Evolutionary conservation across 2,888 invertebrate genomes (phyloP), one percentile per base, ranked within the genome.

Genomic region (Andrena bucephala): DNA sequence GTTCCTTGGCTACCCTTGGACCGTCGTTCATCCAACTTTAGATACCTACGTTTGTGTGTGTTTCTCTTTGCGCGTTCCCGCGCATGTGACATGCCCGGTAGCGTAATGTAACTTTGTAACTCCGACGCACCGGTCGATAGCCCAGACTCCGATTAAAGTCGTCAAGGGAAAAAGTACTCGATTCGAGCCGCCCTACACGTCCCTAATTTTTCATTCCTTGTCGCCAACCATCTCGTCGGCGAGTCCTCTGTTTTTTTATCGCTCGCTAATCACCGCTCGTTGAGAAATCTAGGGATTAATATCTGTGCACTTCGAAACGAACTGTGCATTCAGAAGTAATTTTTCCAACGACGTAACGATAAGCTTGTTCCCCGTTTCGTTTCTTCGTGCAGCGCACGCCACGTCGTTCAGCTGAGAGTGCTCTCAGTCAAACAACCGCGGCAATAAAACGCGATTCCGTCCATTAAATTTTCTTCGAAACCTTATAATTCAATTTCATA

Each of bases 161-260:
- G 27, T 29, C 50, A 6, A 29, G 27, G 29, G 27, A 74, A 62
- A 76, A 68, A 27, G 16, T 27, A 16, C 20, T 67, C 48, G 72
- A 60, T 48, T 77, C 66, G 63, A 68, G 31, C 42, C 36, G n/a
- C 20, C 24, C 54, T 20, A 31, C 71, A 42, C 60, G 69, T 68
- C 24, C 6, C 52, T 70, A 68, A 82, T 84, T 86, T 81, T 59
- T 77, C 79, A 75, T 54, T 24, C 66, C 13, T 59, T n/a, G 8
- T 85, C 77, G 67, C 70, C 77, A 78, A 76, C 20, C 75, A 57
- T 24, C 36, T 60, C 1, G 48, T 29, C 33, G 72, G 67, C 70
- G 67, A 76, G 13, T 79, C 27, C 76, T 33, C 13, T 50, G 42
- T 24, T n/a, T 63, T 57, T 66, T 59, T 48, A 24, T 27, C 20